These are phyloP conservation scores for Staurois parvus DNA, from an alignment of 2,797 vertebrate genomes.

Conservation along the genomic window DNA sequence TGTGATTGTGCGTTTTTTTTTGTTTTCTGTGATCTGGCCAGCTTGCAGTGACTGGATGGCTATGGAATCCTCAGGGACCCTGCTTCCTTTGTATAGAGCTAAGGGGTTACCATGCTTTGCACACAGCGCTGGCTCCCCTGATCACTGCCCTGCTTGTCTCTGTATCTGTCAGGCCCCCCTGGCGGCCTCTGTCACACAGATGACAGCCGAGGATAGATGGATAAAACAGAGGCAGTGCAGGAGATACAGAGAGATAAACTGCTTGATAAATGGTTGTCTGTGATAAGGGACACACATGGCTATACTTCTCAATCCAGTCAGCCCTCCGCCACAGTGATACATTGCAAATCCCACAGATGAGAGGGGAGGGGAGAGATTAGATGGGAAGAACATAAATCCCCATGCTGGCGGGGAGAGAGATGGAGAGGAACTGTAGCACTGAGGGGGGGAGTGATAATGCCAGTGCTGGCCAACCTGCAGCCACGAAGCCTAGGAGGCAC, in stretches of 20 bases:
- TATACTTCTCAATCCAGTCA: slow-evolving; percentile 70
- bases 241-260: slow-evolving; percentile 50
- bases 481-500: neutral
- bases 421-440: slow-evolving; percentile 40
- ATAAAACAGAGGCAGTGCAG: slow-evolving; percentile 39
- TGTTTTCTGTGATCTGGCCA: neutral
- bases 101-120: slow-evolving; percentile 1
- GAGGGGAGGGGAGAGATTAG: slow-evolving; percentile 73
- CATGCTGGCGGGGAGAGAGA: slow-evolving; percentile 62
- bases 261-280: slow-evolving; percentile 53
- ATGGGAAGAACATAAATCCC: slow-evolving; percentile 70
- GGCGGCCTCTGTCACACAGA: slow-evolving; percentile 33
- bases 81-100: neutral
- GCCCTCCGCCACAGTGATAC: slow-evolving; percentile 75
- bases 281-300: slow-evolving; percentile 61
- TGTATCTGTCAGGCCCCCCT: slow-evolving; percentile 3
- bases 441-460: slow-evolving; percentile 63
- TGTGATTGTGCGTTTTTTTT: neutral
- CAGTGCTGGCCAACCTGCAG: slow-evolving; percentile 21
- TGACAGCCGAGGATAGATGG: slow-evolving; percentile 56
- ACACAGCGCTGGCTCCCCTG: neutral
- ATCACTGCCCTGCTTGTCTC: slow-evolving; percentile 11
- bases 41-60: neutral
- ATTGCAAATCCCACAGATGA: slow-evolving; percentile 76
- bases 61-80: neutral